Conservation (phyloP, 2,113 vertebrate genomes). For the Sinocyclocheilus anshuiensis region DNA sequence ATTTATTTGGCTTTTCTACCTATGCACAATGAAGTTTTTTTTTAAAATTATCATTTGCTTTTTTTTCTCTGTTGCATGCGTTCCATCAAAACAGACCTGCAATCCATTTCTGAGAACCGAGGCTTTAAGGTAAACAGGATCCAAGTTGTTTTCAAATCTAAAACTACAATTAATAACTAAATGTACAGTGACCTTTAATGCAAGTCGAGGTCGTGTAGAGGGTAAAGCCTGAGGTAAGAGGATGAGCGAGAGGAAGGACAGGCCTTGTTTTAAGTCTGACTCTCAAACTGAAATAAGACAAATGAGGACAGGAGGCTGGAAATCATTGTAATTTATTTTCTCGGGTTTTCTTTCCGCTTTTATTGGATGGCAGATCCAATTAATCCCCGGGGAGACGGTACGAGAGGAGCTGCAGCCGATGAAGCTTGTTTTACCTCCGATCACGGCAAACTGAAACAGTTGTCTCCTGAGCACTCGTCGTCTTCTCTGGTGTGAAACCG, state of each 20-base stretch:
- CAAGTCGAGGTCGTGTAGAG: not conserved
- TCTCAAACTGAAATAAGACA: conserved; percentile 61
- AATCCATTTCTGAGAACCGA: not conserved
- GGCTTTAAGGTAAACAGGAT: too few species aligned
- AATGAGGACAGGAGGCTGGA: conserved; percentile 53
- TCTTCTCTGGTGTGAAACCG: conserved; percentile 18
- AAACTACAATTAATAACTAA: too few species aligned
- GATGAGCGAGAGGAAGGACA: conserved; percentile 5
- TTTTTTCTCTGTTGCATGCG: too few species aligned
- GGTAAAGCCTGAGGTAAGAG: conserved; percentile 14
- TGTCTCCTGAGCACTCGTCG: conserved; percentile 61
- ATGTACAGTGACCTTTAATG: not conserved
- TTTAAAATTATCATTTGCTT: too few species aligned
- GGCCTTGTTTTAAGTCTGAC: conserved; percentile 45
- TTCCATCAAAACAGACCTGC: not conserved
- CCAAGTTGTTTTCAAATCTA: too few species aligned
- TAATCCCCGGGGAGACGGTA: conserved; percentile 56
- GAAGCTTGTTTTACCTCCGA: conserved; percentile 66
- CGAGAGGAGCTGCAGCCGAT: conserved; percentile 47
- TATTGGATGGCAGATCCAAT: conserved; percentile 59
- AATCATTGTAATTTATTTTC: conserved; percentile 64
- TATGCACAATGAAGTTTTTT: too few species aligned
- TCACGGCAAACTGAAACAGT: conserved; percentile 74
- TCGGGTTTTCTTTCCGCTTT: conserved; percentile 48
- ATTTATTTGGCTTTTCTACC: too few species aligned